phyloP scores from a whole-genome alignment of 2,113 vertebrate species.

The Miniopterus natalensis region DNA sequence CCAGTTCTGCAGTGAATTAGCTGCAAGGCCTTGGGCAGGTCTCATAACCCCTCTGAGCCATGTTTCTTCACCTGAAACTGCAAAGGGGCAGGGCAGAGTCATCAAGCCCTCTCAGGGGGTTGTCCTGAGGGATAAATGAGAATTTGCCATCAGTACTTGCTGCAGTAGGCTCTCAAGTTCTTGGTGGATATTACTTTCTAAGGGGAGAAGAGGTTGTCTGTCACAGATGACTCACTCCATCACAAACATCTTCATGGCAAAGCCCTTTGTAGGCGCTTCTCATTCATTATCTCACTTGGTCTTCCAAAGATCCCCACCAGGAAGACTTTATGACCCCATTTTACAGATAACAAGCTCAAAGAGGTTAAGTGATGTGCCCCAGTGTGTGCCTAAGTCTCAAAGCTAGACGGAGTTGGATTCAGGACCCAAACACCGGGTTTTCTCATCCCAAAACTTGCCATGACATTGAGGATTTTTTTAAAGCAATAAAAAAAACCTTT shows the following conservation, averaged over 20 bases:
- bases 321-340: neutral
- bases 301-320: neutral
- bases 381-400: neutral
- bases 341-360: neutral
- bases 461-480: neutral
- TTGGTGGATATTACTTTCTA: neutral
- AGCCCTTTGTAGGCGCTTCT: neutral
- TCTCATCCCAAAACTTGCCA: neutral
- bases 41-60: neutral
- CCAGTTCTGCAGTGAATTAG: neutral
- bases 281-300: neutral
- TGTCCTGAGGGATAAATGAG: neutral
- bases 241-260: neutral
- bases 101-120: rapidly evolving
- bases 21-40: neutral
- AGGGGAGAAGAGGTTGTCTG: too few species aligned
- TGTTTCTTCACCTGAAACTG: neutral
- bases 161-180: neutral
- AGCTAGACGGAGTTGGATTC: neutral
- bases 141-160: neutral
- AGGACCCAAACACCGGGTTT: neutral
- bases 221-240: neutral
- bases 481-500: conserved; percentile 1
- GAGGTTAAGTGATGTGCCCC: neutral
- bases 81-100: neutral